These are phyloP conservation scores for Cataglyphis livida DNA, from an alignment of 2,888 invertebrate species.

Conservation along the genomic window DNA sequence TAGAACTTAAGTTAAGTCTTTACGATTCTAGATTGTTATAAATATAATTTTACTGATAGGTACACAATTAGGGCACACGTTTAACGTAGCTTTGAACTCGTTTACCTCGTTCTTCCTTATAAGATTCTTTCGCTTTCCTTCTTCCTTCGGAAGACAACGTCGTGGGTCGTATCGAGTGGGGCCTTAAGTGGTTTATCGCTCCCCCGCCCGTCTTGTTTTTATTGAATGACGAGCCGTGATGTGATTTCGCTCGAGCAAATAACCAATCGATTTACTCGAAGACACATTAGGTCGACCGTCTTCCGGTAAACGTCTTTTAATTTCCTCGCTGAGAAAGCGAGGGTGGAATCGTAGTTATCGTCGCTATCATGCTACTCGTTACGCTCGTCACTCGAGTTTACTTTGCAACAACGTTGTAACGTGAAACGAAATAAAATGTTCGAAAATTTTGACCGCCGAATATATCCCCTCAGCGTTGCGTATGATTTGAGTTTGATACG, in stretches of 20 bases:
- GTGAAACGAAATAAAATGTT: slow-evolving; percentile 8
- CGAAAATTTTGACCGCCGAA: background rate
- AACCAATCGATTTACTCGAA: slow-evolving; percentile 83
- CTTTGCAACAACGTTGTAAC: background rate
- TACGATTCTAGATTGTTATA: background rate
- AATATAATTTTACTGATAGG: background rate
- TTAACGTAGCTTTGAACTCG: background rate
- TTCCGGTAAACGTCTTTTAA: slow-evolving; percentile 78
- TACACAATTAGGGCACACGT: background rate
- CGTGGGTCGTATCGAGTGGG: slow-evolving; percentile 72
- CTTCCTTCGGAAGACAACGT: slow-evolving; percentile 50
- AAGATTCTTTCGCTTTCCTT: slow-evolving; percentile 51
- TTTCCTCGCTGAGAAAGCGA: slow-evolving; percentile 66
- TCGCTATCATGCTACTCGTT: background rate
- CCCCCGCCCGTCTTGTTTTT: slow-evolving; percentile 81
- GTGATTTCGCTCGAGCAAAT: slow-evolving; percentile 83
- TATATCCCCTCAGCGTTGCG: slow-evolving; percentile 9
- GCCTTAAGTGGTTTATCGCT: slow-evolving; percentile 84
- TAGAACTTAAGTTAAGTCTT: background rate
- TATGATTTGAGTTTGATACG: slow-evolving; percentile 17
- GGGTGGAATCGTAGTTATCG: background rate
- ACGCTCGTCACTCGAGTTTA: background rate
- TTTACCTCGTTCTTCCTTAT: background rate
- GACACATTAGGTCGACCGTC: slow-evolving; percentile 78
- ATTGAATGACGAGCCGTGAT: slow-evolving; percentile 83